These are phyloP conservation scores for Amphiprion clarkii DNA, from an alignment of 2,797 vertebrate species.

Conservation along the genomic window DNA sequence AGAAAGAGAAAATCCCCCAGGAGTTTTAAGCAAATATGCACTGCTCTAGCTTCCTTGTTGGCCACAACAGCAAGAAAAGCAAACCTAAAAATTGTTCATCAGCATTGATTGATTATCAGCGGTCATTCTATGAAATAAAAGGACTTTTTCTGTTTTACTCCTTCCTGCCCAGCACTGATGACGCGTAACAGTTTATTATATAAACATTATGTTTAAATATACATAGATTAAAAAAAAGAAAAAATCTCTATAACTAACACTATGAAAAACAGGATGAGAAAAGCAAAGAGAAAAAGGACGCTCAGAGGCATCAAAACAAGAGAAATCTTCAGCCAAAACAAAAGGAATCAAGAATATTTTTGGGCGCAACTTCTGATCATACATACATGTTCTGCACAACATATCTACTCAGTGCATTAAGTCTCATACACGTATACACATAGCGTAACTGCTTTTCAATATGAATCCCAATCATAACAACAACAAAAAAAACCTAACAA, in stretches of 20 bases:
- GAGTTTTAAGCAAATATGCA: constrained; percentile 22
- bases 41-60: not conserved
- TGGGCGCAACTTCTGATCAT: not conserved
- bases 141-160: no score
- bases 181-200: no score
- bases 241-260: not conserved
- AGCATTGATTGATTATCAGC: not conserved
- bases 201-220: no score
- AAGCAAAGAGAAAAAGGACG: no score
- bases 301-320: not conserved
- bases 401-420: no score
- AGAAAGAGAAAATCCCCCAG: constrained; percentile 9
- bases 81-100: not conserved
- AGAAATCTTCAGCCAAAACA: not conserved
- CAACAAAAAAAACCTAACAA: not conserved
- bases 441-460: no score
- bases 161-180: no score
- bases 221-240: not conserved
- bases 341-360: not conserved
- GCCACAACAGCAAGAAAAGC: not conserved
- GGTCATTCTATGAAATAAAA: not conserved
- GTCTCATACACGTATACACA: no score
- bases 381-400: no score
- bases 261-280: no score
- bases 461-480: not conserved